A percentile compares a stretch with the other conserved stretches of the same genome.
Conservation (phyloP, 2,888 invertebrate genomes). For the Orchesella flavescens region DNA sequence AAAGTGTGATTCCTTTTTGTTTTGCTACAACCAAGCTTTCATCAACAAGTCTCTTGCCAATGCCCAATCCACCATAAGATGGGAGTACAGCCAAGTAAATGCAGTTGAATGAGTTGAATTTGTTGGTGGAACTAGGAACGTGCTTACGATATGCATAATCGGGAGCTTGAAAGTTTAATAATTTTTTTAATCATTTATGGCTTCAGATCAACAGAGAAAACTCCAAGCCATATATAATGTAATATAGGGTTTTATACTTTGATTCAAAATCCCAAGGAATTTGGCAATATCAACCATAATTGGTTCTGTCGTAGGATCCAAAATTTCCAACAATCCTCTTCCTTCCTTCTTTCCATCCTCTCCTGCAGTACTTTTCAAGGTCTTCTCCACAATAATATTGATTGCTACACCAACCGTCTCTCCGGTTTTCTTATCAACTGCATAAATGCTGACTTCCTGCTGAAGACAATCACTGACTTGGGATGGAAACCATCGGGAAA, state of each 20-base stretch:
- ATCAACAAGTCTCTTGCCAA: constrained; percentile 36
- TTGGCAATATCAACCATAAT: constrained; percentile 53
- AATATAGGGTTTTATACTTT: constrained; percentile 16
- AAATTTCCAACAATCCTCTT: constrained; percentile 39
- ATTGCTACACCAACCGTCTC: constrained; percentile 46
- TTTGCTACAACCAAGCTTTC: constrained; percentile 37
- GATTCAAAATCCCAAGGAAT: constrained; percentile 46
- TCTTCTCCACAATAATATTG: constrained; percentile 44
- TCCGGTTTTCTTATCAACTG: constrained; percentile 22
- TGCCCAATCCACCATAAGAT: constrained; percentile 26
- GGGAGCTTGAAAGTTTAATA: not conserved
- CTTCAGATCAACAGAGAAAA: too few species aligned
- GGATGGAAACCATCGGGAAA: constrained; percentile 39
- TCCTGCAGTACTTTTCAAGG: not conserved
- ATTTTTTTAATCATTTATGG: not conserved
- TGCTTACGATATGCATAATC: constrained; percentile 18
- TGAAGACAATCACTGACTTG: constrained; percentile 26
- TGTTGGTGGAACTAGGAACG: not conserved
- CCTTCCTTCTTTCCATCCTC: constrained; percentile 32
- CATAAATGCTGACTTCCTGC: constrained; percentile 18
- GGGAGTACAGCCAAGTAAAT: constrained; percentile 44
- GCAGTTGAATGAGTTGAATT: constrained; percentile 46
- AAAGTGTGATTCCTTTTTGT: not conserved
- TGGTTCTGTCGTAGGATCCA: constrained; percentile 36
- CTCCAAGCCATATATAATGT: too few species aligned